Conservation (phyloP, 2,113 vertebrate species). For the Forbesichthys agassizii region DNA sequence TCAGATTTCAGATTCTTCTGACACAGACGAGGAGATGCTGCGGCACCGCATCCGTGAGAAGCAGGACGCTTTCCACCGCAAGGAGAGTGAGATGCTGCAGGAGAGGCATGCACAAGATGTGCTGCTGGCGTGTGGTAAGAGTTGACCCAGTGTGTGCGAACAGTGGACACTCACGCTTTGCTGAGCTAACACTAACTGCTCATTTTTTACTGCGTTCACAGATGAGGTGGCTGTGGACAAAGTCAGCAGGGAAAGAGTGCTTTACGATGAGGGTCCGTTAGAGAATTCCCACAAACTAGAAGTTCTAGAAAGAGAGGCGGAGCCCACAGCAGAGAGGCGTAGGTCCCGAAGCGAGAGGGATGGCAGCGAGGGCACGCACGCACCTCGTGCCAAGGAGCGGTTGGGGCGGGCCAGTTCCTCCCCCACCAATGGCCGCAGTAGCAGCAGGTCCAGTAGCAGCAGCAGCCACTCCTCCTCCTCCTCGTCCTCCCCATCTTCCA, state of each 20-base stretch:
- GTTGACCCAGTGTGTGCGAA: neutral
- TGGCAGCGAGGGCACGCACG: constrained; percentile 82
- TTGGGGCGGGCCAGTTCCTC: constrained; percentile 77
- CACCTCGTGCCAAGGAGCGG: constrained; percentile 83
- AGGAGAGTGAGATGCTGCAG: constrained; percentile 91
- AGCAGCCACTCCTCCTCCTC: constrained; percentile 88
- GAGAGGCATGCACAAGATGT: constrained; percentile 90
- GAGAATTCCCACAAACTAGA: constrained; percentile 84
- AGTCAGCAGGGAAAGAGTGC: constrained; percentile 86
- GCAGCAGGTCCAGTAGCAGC: constrained; percentile 85
- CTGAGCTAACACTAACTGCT: neutral
- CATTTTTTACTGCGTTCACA: constrained; percentile 59
- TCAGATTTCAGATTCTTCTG: constrained; percentile 93
- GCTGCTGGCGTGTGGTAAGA: constrained; percentile 70
- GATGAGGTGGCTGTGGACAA: constrained; percentile 89
- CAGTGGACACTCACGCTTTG: neutral
- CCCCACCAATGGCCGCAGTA: constrained; percentile 83
- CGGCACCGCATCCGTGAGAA: constrained; percentile 96
- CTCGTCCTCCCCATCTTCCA: constrained; percentile 88
- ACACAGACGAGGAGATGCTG: constrained; percentile 97
- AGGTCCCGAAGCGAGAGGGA: constrained; percentile 84
- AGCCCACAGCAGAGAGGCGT: constrained; percentile 86
- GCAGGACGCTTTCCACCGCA: constrained; percentile 96
- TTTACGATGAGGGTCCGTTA: constrained; percentile 85
- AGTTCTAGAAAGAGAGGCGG: constrained; percentile 86